Evolutionary conservation across 2,113 vertebrate genomes (phyloP).

Genomic region (Pterocles orientalis): DNA sequence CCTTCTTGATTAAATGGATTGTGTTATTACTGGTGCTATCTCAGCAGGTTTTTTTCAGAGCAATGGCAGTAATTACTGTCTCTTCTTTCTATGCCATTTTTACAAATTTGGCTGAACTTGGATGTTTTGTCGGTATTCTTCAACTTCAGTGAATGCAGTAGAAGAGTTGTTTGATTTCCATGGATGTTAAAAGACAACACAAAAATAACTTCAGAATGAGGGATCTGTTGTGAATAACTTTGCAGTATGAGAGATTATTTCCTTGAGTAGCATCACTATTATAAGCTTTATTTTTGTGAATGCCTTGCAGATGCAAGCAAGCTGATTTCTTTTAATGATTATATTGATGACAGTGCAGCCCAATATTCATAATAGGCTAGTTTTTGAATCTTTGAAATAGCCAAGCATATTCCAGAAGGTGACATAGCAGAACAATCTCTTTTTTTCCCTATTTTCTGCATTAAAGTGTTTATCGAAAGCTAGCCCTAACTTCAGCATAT

Average conservation of each 20-base stretch:
- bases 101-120: constrained; percentile 19
- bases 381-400: background rate
- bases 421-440: background rate
- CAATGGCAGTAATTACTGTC: constrained; percentile 1
- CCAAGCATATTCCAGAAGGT: background rate
- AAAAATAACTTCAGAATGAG: constrained; percentile 50
- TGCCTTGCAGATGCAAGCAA: constrained; percentile 18
- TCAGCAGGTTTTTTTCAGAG: constrained; percentile 19
- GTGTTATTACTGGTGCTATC: background rate
- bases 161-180: constrained; percentile 45
- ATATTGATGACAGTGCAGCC: background rate
- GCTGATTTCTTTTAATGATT: background rate
- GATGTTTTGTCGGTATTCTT: constrained; percentile 3
- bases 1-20: constrained; percentile 35
- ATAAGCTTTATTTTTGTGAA: constrained; percentile 35
- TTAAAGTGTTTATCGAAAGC: background rate
- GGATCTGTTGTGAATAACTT: constrained; percentile 50
- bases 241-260: constrained; percentile 25
- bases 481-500: background rate
- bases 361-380: background rate
- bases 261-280: constrained; percentile 38
- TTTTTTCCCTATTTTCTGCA: background rate
- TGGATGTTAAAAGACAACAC: background rate
- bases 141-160: background rate
- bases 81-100: constrained; percentile 14